Conservation (phyloP, 2,113 vertebrate species). For the Pagrus major region DNA sequence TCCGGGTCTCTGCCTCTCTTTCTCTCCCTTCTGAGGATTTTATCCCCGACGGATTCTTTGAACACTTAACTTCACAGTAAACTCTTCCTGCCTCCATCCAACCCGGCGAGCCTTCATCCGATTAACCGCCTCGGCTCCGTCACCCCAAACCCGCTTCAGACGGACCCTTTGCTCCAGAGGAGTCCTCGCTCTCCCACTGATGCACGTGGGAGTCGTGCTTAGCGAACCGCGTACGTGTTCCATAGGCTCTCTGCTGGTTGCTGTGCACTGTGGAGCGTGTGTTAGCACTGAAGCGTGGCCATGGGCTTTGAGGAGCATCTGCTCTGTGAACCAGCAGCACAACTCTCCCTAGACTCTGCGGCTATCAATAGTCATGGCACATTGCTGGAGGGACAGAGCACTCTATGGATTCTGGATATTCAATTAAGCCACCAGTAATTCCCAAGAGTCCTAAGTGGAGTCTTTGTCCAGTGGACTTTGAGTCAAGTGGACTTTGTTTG, state of each 20-base stretch:
- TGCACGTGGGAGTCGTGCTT: conserved; percentile 34
- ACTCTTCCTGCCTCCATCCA: conserved; percentile 52
- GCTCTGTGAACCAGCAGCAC: conserved; percentile 44
- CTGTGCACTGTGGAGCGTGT: conserved; percentile 23
- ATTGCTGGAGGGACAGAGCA: conserved; percentile 20
- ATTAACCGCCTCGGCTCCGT: conserved; percentile 52
- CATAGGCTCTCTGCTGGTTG: conserved; percentile 19
- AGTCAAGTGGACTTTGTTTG: conserved; percentile 57
- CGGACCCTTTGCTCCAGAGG: conserved; percentile 43
- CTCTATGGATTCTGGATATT: conserved; percentile 55
- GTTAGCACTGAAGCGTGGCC: conserved; percentile 42
- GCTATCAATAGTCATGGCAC: conserved; percentile 32
- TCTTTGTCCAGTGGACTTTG: conserved; percentile 49
- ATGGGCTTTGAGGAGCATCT: conserved; percentile 43
- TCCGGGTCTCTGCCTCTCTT: conserved; percentile 60
- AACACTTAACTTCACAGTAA: conserved; percentile 67
- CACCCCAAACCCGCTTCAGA: conserved; percentile 44
- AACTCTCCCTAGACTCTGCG: conserved; percentile 18
- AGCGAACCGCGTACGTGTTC: conserved; percentile 27
- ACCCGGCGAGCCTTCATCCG: conserved; percentile 32
- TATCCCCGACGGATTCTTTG: conserved; percentile 63
- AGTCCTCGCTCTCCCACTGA: conserved; percentile 39
- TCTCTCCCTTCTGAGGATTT: conserved; percentile 58
- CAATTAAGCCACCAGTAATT: conserved; percentile 37
- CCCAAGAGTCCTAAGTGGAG: conserved; percentile 21